Base-by-base conservation (phyloP, 2,888 invertebrate species). In the Lysandra coridon region DNA sequence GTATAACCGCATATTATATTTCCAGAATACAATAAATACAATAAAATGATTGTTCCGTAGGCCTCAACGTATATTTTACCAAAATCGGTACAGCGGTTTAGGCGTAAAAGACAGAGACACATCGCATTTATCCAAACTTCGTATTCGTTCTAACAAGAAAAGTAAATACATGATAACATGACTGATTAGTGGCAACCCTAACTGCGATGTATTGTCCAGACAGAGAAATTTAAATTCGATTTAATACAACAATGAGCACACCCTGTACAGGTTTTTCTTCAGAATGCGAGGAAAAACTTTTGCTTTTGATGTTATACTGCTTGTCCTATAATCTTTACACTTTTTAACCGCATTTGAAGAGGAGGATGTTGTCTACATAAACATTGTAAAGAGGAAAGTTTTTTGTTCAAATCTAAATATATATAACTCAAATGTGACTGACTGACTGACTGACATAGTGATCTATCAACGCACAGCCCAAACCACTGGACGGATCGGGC, bases 221-320 rank as follows among this genome's bases (percentile, higher is more conserved):
- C 44, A 79, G 84, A 83, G 84, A 86, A 88, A 88, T 87, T 88
- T 87, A 85, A 88, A 90, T 90, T 89, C 87, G 86, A 88, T 89
- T 87, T 84, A 84, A 83, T 83, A 83, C 84, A 85, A 87, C 87
- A 88, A 88, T 85, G 85, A 84, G 78, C 81, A 84, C 82, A 86
- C 85, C 85, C 86, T 87, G 23, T 30, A 12, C 30, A 30, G 64
- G 64, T 30, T 64, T 64, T 64, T 53, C 64, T 84, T 85, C 85
- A 81, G 81, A 81, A 81, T 76, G 73, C 79, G 74, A 80, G 79
- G 79, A 82, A 81, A 80, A 81, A 81, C 76, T 81, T 82, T 82
- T 79, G 80, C 78, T 76, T 60, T 78, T 30, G 62, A 62, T 62
- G 62, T 23, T 62, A 62, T 62, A 62, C 23, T 62, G 23, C 23